Conservation (phyloP, 1,140 invertebrate genomes). For the Archivesica marissinica region DNA sequence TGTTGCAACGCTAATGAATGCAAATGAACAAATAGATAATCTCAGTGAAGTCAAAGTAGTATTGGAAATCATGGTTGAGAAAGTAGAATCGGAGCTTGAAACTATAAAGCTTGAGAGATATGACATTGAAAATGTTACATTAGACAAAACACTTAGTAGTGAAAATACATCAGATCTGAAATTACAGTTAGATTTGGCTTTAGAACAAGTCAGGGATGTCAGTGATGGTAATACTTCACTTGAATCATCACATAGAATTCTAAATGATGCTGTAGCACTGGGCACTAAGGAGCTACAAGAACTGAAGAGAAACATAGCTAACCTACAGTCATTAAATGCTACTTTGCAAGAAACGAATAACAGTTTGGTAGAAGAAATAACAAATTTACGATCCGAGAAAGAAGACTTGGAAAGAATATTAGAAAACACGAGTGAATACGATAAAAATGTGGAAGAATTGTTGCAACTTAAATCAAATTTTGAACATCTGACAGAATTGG, state of each 20-base stretch:
- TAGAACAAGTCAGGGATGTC: background rate
- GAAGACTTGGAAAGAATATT: background rate
- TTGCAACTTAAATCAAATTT: background rate
- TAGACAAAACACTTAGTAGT: background rate
- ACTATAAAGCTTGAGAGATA: background rate
- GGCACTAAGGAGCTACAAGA: background rate
- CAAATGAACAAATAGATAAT: background rate
- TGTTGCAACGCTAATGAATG: background rate
- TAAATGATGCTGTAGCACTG: background rate
- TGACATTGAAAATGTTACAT: no score
- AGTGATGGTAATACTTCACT: background rate
- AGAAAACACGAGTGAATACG: background rate
- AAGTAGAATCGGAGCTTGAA: background rate
- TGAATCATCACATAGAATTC: background rate
- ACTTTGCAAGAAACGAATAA: background rate
- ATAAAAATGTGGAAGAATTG: background rate
- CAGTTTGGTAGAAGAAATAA: background rate
- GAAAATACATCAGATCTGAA: background rate
- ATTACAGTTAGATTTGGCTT: background rate
- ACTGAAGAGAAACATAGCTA: background rate
- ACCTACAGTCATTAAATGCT: background rate
- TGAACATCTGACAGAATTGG: background rate
- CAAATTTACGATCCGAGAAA: background rate
- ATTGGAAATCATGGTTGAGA: background rate
- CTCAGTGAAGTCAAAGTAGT: background rate